A percentile compares a stretch with the other conserved stretches of the same genome.
These are phyloP conservation scores for Caenorhabditis uteleia DNA, from an alignment of 2,888 invertebrate species.

Conservation along the genomic window DNA sequence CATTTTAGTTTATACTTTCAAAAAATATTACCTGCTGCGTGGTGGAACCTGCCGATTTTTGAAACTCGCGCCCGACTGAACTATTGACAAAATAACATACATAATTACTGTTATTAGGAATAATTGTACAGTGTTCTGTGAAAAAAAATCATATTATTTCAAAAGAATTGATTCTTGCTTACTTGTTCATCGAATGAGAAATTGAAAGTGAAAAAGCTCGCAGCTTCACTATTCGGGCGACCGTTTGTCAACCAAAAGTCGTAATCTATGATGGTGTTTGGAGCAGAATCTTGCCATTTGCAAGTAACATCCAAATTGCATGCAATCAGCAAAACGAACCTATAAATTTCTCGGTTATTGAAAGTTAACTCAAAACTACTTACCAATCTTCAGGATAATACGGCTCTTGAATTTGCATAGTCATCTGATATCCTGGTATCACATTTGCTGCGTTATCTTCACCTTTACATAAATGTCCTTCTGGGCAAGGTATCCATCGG, in stretches of 20 bases:
- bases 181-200: slow-evolving; percentile 89
- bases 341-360: slow-evolving; percentile 10
- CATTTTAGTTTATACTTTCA: not conserved
- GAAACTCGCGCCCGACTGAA: slow-evolving; percentile 40
- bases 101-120: slow-evolving; percentile 75
- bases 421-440: slow-evolving; percentile 87
- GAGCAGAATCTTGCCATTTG: slow-evolving; percentile 77
- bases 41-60: slow-evolving; percentile 35
- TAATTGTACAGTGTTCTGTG: slow-evolving; percentile 81
- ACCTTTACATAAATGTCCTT: slow-evolving; percentile 71
- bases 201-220: slow-evolving; percentile 87
- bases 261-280: slow-evolving; percentile 76
- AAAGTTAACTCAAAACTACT: slow-evolving; percentile 4
- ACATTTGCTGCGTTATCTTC: slow-evolving; percentile 87
- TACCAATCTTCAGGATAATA: slow-evolving; percentile 82
- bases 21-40: slow-evolving; percentile 19
- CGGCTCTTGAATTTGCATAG: slow-evolving; percentile 87
- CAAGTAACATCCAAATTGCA: slow-evolving; percentile 83
- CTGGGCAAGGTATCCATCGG: slow-evolving; percentile 60
- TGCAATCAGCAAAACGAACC: slow-evolving; percentile 88
- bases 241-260: slow-evolving; percentile 96
- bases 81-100: slow-evolving; percentile 40
- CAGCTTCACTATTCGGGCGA: slow-evolving; percentile 81
- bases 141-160: not conserved
- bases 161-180: not conserved